Conservation (phyloP, 2,113 vertebrate species). For the Glaucidium brasilianum region DNA sequence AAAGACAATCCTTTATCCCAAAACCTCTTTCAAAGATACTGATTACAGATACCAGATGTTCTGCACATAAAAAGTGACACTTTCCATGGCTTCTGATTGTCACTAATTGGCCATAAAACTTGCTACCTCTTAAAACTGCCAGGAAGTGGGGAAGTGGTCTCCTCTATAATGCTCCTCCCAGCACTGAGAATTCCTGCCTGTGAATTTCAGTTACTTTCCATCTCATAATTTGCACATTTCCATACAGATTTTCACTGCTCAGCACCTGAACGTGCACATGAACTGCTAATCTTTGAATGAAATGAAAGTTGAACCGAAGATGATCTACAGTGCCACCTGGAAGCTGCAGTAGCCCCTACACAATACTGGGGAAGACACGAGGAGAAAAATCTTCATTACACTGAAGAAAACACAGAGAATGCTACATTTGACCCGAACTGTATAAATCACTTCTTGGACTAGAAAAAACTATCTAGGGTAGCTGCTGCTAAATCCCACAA, state of each 20-base stretch:
- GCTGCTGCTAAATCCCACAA: neutral
- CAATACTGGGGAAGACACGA: neutral
- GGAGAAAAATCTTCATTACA: neutral
- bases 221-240: neutral
- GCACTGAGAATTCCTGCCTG: neutral
- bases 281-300: neutral
- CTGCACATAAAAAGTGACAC: neutral
- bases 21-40: neutral
- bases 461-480: neutral
- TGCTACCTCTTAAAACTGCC: neutral
- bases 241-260: neutral
- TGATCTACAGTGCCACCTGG: neutral
- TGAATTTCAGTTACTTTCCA: neutral
- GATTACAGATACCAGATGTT: neutral
- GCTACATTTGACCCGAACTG: neutral
- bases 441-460: neutral
- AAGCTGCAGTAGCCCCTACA: neutral
- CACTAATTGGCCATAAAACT: slow-evolving; percentile 1
- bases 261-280: neutral
- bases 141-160: neutral
- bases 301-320: neutral
- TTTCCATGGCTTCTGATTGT: neutral
- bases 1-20: neutral
- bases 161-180: neutral
- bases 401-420: neutral